Percentiles rank a stretch among this genome's conserved stretches.
Evolutionary conservation across 1,140 invertebrate genomes (phyloP).

Genomic region (Platyura marginata): DNA sequence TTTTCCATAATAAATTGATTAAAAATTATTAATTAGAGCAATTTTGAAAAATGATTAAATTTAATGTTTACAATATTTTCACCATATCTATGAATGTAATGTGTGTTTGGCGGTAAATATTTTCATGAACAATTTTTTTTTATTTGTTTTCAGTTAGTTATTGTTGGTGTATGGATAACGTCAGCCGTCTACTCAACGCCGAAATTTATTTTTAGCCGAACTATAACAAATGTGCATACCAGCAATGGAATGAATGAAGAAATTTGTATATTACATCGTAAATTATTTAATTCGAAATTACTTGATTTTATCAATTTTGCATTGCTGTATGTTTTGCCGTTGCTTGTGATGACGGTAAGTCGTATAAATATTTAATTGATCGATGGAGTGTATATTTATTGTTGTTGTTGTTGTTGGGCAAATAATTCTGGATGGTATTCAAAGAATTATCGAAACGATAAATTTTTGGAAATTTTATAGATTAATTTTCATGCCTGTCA

Average conservation of each 20-base stretch:
- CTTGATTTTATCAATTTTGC: conserved; percentile 60
- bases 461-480: too few species aligned
- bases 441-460: too few species aligned
- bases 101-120: too few species aligned
- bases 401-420: too few species aligned
- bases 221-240: conserved; percentile 34
- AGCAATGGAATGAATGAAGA: conserved; percentile 40
- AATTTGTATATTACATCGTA: conserved; percentile 49
- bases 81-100: too few species aligned
- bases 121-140: neutral
- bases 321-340: conserved; percentile 50
- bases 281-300: conserved; percentile 52
- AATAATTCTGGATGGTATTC: too few species aligned
- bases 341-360: conserved; percentile 49
- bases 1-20: neutral
- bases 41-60: too few species aligned
- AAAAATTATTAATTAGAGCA: too few species aligned
- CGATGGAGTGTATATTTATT: too few species aligned
- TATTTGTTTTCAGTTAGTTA: conserved; percentile 35
- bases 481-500: too few species aligned
- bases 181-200: conserved; percentile 57
- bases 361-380: too few species aligned
- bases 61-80: too few species aligned
- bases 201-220: conserved; percentile 53
- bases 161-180: conserved; percentile 53